phyloP scores from a whole-genome alignment of 2,797 vertebrate genomes.

The Capromys pilorides region DNA sequence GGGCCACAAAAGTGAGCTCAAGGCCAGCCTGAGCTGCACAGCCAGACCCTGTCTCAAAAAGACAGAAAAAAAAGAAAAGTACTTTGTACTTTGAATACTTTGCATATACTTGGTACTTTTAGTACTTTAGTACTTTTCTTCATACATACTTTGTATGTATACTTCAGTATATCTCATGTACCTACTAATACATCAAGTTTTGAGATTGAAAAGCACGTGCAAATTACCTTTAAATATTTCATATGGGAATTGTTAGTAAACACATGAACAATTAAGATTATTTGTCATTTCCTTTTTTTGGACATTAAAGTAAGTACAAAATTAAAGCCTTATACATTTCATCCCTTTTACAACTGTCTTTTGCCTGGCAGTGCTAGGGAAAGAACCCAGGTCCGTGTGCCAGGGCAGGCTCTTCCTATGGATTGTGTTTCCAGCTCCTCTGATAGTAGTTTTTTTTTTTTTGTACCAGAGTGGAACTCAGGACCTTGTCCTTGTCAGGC shows the following conservation, averaged over 20 bases:
- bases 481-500: too few species aligned
- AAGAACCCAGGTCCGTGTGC: background rate
- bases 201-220: conserved; percentile 24
- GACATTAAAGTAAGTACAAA: conserved; percentile 45
- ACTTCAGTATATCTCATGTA: background rate
- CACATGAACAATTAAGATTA: background rate
- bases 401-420: background rate
- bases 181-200: background rate
- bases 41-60: too few species aligned
- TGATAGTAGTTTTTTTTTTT: background rate
- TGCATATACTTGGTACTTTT: background rate
- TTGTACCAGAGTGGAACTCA: too few species aligned
- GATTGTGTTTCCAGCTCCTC: background rate
- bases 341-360: background rate
- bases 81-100: background rate
- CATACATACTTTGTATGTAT: too few species aligned
- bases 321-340: conserved; percentile 24
- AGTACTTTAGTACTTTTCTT: too few species aligned
- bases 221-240: conserved; percentile 40
- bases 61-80: conserved; percentile 33
- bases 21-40: too few species aligned
- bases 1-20: too few species aligned
- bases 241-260: conserved; percentile 12
- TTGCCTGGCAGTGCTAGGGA: background rate
- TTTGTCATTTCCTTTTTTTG: background rate